These are phyloP conservation scores for Datnioides undecimradiatus DNA, from an alignment of 2,113 vertebrate species.

Conservation along the genomic window DNA sequence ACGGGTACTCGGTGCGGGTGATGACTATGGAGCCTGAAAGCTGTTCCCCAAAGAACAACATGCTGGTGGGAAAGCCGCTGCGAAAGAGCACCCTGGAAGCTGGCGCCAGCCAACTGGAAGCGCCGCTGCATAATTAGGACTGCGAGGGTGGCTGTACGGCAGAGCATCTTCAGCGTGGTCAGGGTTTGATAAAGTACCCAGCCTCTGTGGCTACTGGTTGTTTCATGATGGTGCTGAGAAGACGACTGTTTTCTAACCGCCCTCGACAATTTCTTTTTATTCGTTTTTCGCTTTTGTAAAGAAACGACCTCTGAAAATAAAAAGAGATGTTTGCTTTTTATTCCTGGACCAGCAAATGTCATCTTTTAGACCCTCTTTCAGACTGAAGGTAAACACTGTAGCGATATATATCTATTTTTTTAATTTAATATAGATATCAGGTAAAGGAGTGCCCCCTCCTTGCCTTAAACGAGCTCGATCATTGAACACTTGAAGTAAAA, in stretches of 20 bases:
- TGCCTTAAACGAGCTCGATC: not conserved
- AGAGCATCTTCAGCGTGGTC: conserved; percentile 10
- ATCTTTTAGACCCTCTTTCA: not conserved
- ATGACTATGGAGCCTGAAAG: conserved; percentile 96
- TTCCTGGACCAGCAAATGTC: not conserved
- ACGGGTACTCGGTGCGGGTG: conserved; percentile 88
- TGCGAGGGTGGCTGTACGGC: not conserved
- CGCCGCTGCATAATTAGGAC: conserved; percentile 34
- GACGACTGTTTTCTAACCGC: not conserved
- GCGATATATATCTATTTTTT: too few species aligned
- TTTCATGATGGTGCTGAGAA: not conserved
- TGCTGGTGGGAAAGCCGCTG: conserved; percentile 86
- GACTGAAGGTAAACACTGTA: not conserved
- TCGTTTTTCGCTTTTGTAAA: conserved; percentile 11
- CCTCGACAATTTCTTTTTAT: not conserved
- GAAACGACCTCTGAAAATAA: not conserved
- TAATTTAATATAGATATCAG: too few species aligned
- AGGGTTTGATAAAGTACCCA: conserved; percentile 22
- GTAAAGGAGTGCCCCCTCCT: too few species aligned
- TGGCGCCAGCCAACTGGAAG: conserved; percentile 14
- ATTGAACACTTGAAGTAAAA: not conserved
- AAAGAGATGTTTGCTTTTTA: conserved; percentile 6
- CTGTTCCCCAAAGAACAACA: conserved; percentile 98
- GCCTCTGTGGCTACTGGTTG: not conserved
- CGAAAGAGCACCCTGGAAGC: conserved; percentile 14